Evolutionary conservation across 1,140 invertebrate genomes (phyloP), one percentile per base, ranked within the genome.

Genomic region (Andrena cerasifolii): DNA sequence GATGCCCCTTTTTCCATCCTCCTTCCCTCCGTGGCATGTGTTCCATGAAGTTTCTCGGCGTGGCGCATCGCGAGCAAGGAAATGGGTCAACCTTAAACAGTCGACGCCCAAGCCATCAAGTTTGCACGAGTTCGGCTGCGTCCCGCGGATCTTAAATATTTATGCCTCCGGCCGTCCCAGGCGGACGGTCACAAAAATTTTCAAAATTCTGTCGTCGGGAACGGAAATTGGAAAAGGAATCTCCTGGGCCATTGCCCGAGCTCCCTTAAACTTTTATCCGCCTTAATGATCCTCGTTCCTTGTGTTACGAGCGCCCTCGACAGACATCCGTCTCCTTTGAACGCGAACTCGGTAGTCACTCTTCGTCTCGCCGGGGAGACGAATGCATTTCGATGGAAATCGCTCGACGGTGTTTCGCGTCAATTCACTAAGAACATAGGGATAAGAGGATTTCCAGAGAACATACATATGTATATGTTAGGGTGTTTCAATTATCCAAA

Each of bases 51-150:
- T 58, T 31, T 58, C 54, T 31, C 36, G 36, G 4, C 36, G 36
- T 40, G 36, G 36, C 36, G 36, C 36, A 40, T 43, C 33, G 33
- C 28, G 40, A 16, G 14, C 18, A 33, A 3, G 45, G 7, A 77
- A 71, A 61, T 54, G 71, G 83, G 83, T 79, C 80, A 80, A 21
- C 67, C n/a, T 76, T 77, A 74, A 79, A 84, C 66, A 70, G 58
- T 77, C 49, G 47, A 82, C 54, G 54, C 45, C 63, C 24, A 28
- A 47, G 36, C 24, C 66, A 71, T 63, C 53, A 40, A 33, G 21
- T 40, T 70, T 18, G 40, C 45, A 26, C 47, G 66, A 77, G 59
- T 76, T 72, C 10, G 45, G 36, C 63, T 51, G 58, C 26, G 67
- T 63, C 47, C 36, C 47, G 28, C 33, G 18, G 40, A 65, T 61